These are phyloP conservation scores for Spodoptera exigua DNA, from an alignment of 2,888 invertebrate species.

Conservation along the genomic window DNA sequence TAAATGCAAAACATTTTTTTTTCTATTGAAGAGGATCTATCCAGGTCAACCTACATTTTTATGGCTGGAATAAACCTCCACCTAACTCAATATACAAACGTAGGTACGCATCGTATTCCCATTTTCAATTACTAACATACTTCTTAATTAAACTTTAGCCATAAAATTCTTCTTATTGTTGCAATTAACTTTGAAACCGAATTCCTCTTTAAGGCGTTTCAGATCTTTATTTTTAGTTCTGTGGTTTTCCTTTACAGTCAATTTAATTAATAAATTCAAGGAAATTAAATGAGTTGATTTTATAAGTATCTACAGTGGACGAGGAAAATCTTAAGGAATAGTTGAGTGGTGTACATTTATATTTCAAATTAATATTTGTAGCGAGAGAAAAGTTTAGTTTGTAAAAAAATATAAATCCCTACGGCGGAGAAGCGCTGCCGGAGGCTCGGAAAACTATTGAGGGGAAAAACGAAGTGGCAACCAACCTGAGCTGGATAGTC, in stretches of 20 bases:
- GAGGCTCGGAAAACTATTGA: conserved; percentile 64
- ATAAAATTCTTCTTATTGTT: not conserved
- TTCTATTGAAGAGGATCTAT: conserved; percentile 33
- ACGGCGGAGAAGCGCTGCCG: conserved; percentile 43
- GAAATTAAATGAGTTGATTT: not conserved
- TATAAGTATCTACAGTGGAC: not conserved
- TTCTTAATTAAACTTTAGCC: not conserved
- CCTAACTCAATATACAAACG: too few relatives aligned
- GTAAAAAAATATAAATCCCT: conserved; percentile 12
- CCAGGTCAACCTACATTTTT: conserved; percentile 37
- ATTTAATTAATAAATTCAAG: not conserved
- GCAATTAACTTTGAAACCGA: not conserved
- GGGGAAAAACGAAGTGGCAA: conserved; percentile 50
- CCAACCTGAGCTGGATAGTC: conserved; percentile 33
- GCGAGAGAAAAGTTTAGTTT: not conserved
- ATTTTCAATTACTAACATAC: too few relatives aligned
- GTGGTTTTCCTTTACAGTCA: not conserved
- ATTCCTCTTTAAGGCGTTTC: too few relatives aligned
- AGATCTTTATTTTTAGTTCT: too few relatives aligned
- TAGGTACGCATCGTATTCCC: too few relatives aligned
- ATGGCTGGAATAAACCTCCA: not conserved
- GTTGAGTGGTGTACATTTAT: too few relatives aligned
- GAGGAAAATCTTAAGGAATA: too few relatives aligned
- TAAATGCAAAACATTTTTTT: conserved; percentile 60
- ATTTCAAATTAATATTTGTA: too few relatives aligned